Conservation (phyloP, 1,140 invertebrate species). For the Agraylea sexmaculata region DNA sequence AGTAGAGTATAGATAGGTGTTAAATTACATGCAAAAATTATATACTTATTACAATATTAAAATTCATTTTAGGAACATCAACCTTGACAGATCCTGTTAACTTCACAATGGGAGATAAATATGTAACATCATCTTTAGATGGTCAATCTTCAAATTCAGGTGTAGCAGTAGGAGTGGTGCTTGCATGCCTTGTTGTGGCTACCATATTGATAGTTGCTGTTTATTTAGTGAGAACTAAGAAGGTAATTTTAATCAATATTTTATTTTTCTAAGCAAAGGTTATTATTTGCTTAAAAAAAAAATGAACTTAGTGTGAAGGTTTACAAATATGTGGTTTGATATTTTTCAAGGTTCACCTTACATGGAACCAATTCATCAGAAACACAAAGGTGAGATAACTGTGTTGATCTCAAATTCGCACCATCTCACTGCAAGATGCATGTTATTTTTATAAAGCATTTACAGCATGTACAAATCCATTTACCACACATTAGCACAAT, state of each 20-base stretch:
- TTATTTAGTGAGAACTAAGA: conserved; percentile 53
- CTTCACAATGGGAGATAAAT: conserved; percentile 60
- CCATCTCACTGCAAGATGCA: too few species aligned
- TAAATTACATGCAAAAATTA: neutral
- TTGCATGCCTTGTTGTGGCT: conserved; percentile 52
- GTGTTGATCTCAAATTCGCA: too few species aligned
- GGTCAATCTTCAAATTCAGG: conserved; percentile 41
- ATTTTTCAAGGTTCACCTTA: conserved; percentile 4
- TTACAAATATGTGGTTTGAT: neutral
- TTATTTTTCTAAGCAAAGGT: too few species aligned
- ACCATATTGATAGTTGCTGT: conserved; percentile 48
- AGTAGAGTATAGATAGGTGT: neutral
- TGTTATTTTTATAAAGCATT: too few species aligned
- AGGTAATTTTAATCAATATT: conserved; percentile 32
- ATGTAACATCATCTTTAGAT: conserved; percentile 51
- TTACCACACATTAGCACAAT: too few species aligned
- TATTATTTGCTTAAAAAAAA: neutral
- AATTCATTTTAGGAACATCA: conserved; percentile 47
- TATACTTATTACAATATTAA: conserved; percentile 3
- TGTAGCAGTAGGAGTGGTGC: conserved; percentile 53
- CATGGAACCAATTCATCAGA: conserved; percentile 11
- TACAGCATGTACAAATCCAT: too few species aligned
- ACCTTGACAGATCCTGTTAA: conserved; percentile 56
- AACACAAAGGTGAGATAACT: conserved; percentile 8
- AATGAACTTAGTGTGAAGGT: neutral